Base-by-base conservation (phyloP, 2,888 invertebrate species). In the Colletes collaris region DNA sequence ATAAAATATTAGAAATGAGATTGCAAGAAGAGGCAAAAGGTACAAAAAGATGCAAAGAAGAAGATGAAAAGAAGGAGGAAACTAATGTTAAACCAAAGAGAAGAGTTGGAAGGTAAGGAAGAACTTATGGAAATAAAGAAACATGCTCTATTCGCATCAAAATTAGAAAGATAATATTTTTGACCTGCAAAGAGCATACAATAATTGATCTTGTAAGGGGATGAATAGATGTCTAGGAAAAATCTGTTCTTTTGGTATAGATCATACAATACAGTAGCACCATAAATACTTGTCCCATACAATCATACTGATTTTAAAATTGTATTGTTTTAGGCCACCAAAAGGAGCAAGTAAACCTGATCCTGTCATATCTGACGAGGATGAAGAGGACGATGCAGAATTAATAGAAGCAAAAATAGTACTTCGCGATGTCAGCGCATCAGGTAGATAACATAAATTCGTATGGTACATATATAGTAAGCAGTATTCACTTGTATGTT, bases 321-420 rank as follows among this genome's bases (percentile, higher is more conserved):
- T 13, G 27, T 50, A 46, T 60, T 66, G 58, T 16, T 75, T 56
- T 68, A 93, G 93, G 66, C 92, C 92, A 82, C 91, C 92, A 52
- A 93, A 91, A 85, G 88, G 86, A 75, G 84, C 80, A 35, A 81
- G 78, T 37, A 92, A 92, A 87, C 58, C 81, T 46, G 90, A 91
- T 66, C 83, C 87, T 65, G 67, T 88, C 63, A 59, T 88, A 72
- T 91, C 92, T 3, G 92, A 92, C 13, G 91, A 92, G 10, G 92
- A 93, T 16, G 92, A 92, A 44, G 93, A 93, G 44, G 93, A 94
- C 35, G 94, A 94, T 87, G 90, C 93, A 50, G 94, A 94, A 67
- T 88, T 94, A 74, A 88, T 93, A 80, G 93, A 94, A 83, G 94
- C 94, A 11, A 94, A 94, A 89, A 93, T 94, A 84, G 90, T 94